These are phyloP conservation scores for Gobio occitaniae DNA, from an alignment of 2,797 vertebrate genomes.

Conservation along the genomic window DNA sequence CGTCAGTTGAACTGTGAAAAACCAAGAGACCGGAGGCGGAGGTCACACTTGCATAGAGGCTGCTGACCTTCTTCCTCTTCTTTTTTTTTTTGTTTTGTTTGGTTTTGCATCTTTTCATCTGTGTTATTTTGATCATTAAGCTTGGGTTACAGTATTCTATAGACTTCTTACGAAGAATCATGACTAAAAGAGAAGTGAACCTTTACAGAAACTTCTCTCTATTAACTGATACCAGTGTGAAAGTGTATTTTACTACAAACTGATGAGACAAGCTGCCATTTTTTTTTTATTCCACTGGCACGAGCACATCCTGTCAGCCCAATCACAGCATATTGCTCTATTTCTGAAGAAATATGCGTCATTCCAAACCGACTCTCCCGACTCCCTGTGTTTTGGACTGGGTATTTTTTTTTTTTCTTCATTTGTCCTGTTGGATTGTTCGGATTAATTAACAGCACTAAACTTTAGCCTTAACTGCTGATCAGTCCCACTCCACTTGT, in stretches of 20 bases:
- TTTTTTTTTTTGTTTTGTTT: constrained; percentile 64
- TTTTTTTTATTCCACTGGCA: constrained; percentile 58
- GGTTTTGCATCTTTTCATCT: constrained; percentile 62
- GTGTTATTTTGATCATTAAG: constrained; percentile 59
- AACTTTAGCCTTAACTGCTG: constrained; percentile 82
- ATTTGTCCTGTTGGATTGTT: constrained; percentile 67
- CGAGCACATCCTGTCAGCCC: constrained; percentile 68
- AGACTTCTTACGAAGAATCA: constrained; percentile 68
- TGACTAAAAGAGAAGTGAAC: constrained; percentile 64
- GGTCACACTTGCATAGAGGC: constrained; percentile 66
- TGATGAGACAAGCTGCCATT: constrained; percentile 75
- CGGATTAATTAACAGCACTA: constrained; percentile 77
- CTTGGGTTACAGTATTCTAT: constrained; percentile 72
- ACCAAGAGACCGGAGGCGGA: constrained; percentile 68
- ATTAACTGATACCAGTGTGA: constrained; percentile 63
- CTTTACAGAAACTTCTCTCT: constrained; percentile 63
- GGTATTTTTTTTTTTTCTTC: constrained; percentile 47
- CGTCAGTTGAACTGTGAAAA: constrained; percentile 68
- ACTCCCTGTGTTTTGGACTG: constrained; percentile 53
- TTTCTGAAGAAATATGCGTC: constrained; percentile 73
- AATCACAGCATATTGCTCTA: constrained; percentile 74
- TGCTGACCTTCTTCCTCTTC: constrained; percentile 72
- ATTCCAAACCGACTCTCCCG: constrained; percentile 70
- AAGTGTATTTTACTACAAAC: constrained; percentile 73
- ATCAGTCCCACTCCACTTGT: constrained; percentile 68